A percentile compares a stretch with the other conserved stretches of the same genome.
phyloP scores from a whole-genome alignment of 2,888 invertebrate genomes.

The Acanthoscelides obtectus region DNA sequence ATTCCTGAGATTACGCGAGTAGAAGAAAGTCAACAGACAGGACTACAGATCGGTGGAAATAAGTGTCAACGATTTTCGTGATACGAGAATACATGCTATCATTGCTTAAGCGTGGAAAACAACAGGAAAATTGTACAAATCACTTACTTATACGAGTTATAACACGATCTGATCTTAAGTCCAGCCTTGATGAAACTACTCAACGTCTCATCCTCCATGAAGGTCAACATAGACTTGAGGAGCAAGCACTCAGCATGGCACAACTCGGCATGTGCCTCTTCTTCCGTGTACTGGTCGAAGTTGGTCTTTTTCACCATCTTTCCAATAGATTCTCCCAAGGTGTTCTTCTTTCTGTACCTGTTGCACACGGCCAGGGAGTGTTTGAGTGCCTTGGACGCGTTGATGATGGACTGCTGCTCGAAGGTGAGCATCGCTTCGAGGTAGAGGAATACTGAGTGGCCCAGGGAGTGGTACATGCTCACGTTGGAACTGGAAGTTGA shows the following conservation, averaged over 20 bases:
- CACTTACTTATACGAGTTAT: constrained; percentile 82
- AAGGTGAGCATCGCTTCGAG: constrained; percentile 92
- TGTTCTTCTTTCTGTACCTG: constrained; percentile 61
- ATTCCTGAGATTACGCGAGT: too few relatives aligned
- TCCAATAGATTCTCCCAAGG: constrained; percentile 75
- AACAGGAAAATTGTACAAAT: too few relatives aligned
- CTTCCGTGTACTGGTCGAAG: constrained; percentile 70
- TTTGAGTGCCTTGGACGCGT: constrained; percentile 72
- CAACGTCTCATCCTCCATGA: constrained; percentile 92
- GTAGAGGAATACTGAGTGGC: constrained; percentile 82
- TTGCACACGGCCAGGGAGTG: constrained; percentile 75
- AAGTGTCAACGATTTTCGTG: too few relatives aligned
- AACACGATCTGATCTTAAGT: constrained; percentile 86
- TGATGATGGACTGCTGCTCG: constrained; percentile 72
- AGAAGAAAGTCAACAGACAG: too few relatives aligned
- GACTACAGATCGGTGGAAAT: too few relatives aligned
- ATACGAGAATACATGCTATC: too few relatives aligned
- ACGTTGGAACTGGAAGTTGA: constrained; percentile 59
- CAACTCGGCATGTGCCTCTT: constrained; percentile 91
- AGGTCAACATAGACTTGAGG: constrained; percentile 82
- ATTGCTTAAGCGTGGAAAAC: too few relatives aligned
- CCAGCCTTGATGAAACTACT: constrained; percentile 90
- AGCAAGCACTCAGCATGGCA: constrained; percentile 91
- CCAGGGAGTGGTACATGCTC: constrained; percentile 91
- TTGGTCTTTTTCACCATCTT: constrained; percentile 74